A percentile compares a stretch with the other conserved stretches of the same genome.
Evolutionary conservation across 2,113 vertebrate genomes (phyloP).

Genomic region (Actenoides lindsayi): DNA sequence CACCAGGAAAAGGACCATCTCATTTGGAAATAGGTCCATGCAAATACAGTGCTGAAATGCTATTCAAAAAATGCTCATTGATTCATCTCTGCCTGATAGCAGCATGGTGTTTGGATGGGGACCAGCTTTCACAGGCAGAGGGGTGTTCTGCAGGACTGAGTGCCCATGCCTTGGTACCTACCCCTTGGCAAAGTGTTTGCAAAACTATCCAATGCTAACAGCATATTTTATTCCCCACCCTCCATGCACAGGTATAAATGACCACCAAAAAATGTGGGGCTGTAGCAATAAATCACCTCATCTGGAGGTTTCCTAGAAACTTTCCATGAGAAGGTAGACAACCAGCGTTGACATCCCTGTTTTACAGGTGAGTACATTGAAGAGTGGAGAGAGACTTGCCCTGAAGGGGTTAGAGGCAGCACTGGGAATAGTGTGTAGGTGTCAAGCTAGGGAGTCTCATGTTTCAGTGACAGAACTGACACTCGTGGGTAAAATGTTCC

Average conservation of each 20-base stretch:
- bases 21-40: not conserved
- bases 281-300: not conserved
- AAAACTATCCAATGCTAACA: not conserved
- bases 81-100: not conserved
- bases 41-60: not conserved
- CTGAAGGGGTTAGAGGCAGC: not conserved
- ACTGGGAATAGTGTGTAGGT: not conserved
- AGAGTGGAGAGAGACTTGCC: not conserved
- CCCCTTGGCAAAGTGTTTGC: not conserved
- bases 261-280: not conserved
- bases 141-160: not conserved
- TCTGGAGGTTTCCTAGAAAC: not conserved
- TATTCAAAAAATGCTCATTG: not conserved
- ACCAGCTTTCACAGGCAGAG: not conserved
- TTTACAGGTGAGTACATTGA: not conserved
- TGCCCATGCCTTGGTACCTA: not conserved
- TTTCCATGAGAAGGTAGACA: not conserved
- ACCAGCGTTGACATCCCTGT: rapidly evolving
- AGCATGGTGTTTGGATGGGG: rapidly evolving
- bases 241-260: not conserved
- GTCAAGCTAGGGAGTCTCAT: not conserved
- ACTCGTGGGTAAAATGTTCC: not conserved
- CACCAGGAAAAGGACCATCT: not conserved
- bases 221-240: not conserved
- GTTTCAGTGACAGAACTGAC: not conserved